Evolutionary conservation across 2,113 vertebrate genomes (phyloP).

Genomic region (Oncorhynchus kisutch): DNA sequence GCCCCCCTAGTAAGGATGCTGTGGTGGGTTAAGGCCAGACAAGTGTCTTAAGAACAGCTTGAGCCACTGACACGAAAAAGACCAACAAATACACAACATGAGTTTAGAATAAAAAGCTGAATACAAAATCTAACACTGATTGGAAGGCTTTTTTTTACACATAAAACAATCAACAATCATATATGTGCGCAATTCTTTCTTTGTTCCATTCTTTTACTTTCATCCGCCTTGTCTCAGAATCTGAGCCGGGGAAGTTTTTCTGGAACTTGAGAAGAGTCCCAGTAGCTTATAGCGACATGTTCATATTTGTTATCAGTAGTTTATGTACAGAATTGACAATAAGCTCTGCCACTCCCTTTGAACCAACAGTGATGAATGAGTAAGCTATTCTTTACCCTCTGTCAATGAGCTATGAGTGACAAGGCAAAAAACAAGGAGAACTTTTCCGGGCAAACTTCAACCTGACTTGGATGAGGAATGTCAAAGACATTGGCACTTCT

Average conservation of each 20-base stretch:
- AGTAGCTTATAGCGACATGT: conserved; percentile 34
- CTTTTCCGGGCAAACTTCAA: conserved; percentile 23
- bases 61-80: conserved; percentile 4
- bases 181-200: conserved; percentile 28
- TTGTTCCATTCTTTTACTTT: conserved; percentile 27
- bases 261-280: conserved; percentile 20
- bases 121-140: conserved; percentile 52
- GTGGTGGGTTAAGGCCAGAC: conserved; percentile 55
- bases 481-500: conserved; percentile 43
- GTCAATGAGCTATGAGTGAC: background rate
- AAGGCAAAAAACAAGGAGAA: conserved; percentile 16
- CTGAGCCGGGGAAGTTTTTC: conserved; percentile 7
- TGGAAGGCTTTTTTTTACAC: conserved; percentile 39
- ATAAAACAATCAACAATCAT: conserved; percentile 45
- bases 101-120: conserved; percentile 31
- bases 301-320: conserved; percentile 47
- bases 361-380: conserved; percentile 15
- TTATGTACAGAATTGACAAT: conserved; percentile 22
- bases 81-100: conserved; percentile 28
- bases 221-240: conserved; percentile 5
- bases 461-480: conserved; percentile 35
- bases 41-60: conserved; percentile 8
- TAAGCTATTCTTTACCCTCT: background rate
- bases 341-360: background rate
- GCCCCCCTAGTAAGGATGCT: conserved; percentile 19